Base-by-base conservation (phyloP, 2,888 invertebrate species). In the Bellardia bayeri region DNA sequence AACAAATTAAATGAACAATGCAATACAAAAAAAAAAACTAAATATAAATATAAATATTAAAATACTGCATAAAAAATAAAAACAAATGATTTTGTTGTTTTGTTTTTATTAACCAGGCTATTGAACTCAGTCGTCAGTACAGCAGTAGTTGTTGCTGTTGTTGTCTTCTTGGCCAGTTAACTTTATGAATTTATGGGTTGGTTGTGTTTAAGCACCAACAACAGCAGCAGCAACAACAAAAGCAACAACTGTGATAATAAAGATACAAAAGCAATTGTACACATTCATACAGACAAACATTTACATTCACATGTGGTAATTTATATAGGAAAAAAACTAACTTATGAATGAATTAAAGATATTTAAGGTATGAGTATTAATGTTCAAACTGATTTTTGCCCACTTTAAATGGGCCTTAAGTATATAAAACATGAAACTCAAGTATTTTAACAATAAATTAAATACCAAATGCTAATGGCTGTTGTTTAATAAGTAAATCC, bases 71-170 rank as follows among this genome's bases (percentile, higher is more conserved):
- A 16, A 40, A 33, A 42, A 42, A 71, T 42, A 37, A 71, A 45
- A 56, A n/a, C 30, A 78, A 58, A 51, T 54, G 54, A 56, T 33
- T 49, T 75, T 75, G 4, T 49, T 75, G n/a, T 56, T 64, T 64
- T 23, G n/a, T 23, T 23, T 23, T 23, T 30, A 74, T 58, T 75
- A 49, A 49, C 64, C 58, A 82, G 82, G 75, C 49, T 75, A 51
- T 58, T 68, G 75, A 75, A 68, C 75, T 6, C 82, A 16, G 2
- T 16, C 45, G 13, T 3, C 45, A 45, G 37, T 6, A 71, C 40
- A 51, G 16, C n/a, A 40, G 40, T 30, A 68, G 9, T 23, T 49
- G 40, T 51, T 23, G 42, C 54, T 56, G 45, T 42, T 45, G 40
- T 64, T 56, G 56, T 66, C 7, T 58, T 45, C 7, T 69, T 63